These are phyloP conservation scores for Panulirus ornatus DNA, from an alignment of 1,140 invertebrate genomes.

Conservation along the genomic window DNA sequence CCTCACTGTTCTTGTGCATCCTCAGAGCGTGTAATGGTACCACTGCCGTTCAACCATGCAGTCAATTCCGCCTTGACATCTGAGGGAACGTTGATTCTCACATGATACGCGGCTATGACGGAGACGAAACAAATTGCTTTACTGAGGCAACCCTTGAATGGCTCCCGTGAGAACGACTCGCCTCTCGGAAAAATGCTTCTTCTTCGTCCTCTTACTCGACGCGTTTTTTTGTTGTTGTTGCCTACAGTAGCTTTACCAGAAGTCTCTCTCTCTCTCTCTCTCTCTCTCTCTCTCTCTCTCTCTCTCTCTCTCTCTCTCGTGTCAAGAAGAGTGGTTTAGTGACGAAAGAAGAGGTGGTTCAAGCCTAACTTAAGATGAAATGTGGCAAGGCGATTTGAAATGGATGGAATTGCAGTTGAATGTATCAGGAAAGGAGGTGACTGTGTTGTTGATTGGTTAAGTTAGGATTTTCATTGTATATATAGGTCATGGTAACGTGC, in stretches of 20 bases:
- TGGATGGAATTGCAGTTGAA: no score
- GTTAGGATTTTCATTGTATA: no score
- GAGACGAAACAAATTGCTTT: conserved; percentile 5
- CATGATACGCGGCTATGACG: neutral
- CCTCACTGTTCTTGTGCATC: neutral
- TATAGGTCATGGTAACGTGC: no score
- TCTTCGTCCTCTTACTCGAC: neutral
- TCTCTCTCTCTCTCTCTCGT: conserved; percentile 3
- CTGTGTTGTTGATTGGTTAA: no score
- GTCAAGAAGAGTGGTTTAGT: no score
- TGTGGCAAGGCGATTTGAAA: no score
- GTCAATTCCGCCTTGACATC: neutral
- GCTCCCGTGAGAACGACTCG: neutral
- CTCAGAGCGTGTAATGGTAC: neutral
- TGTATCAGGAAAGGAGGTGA: no score
- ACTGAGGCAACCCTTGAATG: neutral
- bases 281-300: neutral
- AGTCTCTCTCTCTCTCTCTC: neutral
- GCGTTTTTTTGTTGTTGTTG: no score
- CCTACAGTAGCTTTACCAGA: no score
- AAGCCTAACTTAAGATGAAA: no score
- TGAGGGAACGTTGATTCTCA: neutral
- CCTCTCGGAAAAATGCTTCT: neutral
- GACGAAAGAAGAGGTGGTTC: no score
- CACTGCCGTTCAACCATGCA: neutral